Evolutionary conservation across 2,113 vertebrate species (phyloP).

Genomic region (Actenoides hombroni): DNA sequence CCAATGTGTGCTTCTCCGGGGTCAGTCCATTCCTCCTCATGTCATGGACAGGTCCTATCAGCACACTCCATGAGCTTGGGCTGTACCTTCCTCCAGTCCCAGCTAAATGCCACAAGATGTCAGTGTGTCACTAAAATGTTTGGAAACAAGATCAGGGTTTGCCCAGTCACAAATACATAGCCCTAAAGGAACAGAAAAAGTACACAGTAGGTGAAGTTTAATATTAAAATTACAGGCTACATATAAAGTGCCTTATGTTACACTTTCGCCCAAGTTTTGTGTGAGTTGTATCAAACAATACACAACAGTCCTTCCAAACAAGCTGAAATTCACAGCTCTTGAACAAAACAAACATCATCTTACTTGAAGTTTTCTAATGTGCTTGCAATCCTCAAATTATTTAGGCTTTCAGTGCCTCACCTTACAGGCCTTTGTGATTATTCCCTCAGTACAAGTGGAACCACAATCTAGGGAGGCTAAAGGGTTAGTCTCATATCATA

Average conservation of each 20-base stretch:
- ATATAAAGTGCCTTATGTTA: background rate
- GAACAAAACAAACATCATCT: background rate
- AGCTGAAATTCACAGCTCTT: background rate
- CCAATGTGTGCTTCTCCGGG: background rate
- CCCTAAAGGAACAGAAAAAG: background rate
- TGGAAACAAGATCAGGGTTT: background rate
- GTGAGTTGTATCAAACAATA: background rate
- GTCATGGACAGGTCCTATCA: background rate
- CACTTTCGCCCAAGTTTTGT: background rate
- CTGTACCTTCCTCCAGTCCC: background rate
- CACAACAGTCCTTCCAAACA: background rate
- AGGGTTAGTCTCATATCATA: background rate
- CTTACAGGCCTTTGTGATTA: background rate
- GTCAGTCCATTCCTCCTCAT: background rate
- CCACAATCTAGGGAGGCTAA: background rate
- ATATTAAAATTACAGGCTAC: background rate
- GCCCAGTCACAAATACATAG: background rate
- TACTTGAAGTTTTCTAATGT: background rate
- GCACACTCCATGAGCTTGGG: background rate
- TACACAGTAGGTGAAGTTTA: background rate
- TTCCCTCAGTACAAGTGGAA: background rate
- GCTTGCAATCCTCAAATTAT: background rate
- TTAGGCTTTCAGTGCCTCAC: background rate
- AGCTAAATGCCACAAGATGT: slow-evolving; percentile 52
- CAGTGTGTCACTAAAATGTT: slow-evolving; percentile 35